Evolutionary conservation across 2,113 vertebrate genomes (phyloP).

Genomic region (Indicator maculatus): DNA sequence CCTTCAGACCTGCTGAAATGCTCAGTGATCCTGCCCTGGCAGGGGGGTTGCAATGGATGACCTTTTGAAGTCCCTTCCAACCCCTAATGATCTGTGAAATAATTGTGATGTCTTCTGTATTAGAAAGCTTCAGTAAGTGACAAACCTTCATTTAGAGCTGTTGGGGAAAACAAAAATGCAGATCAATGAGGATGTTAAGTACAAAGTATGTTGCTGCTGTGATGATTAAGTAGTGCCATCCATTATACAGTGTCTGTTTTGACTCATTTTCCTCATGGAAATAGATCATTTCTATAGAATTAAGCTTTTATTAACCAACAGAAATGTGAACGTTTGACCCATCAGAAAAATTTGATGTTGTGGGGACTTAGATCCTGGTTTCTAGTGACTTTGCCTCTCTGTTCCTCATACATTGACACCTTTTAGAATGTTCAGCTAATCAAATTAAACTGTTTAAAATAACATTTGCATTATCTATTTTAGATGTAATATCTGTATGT

Average conservation of each 20-base stretch:
- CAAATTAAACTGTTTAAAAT: neutral
- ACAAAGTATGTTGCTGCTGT: neutral
- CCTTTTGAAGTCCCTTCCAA: too few species aligned
- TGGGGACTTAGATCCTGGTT: neutral
- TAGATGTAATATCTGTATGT: neutral
- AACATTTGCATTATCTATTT: neutral
- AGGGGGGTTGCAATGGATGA: too few species aligned
- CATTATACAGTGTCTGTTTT: neutral
- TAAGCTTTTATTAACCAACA: neutral
- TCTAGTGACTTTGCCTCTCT: neutral
- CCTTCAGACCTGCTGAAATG: neutral
- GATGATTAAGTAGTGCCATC: neutral
- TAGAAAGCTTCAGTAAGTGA: neutral
- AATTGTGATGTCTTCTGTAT: neutral
- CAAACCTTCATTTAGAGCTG: neutral
- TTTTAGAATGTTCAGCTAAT: neutral
- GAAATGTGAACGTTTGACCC: neutral
- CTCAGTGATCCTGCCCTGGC: neutral
- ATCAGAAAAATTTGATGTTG: neutral
- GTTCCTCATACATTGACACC: neutral
- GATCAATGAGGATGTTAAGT: neutral
- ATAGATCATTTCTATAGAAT: neutral
- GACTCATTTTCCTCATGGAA: neutral
- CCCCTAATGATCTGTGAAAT: neutral
- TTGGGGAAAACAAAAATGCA: neutral